Evolutionary conservation across 2,888 invertebrate genomes (phyloP), one percentile per base, ranked within the genome.

Genomic region (Lissocephala sabroskyi): DNA sequence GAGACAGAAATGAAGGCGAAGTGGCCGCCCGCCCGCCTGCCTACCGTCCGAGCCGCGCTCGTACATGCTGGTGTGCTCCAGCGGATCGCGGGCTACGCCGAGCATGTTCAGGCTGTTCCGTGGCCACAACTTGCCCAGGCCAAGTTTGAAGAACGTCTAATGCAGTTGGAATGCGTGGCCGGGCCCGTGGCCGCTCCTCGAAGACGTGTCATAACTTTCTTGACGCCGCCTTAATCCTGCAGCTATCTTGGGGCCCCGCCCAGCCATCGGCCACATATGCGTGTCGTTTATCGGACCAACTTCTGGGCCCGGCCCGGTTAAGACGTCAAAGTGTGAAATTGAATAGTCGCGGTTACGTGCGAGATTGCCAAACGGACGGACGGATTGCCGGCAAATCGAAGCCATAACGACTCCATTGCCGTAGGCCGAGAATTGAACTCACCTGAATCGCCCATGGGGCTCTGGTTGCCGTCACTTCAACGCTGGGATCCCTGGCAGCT

Each of bases 51-150:
- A 70, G 55, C 68, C 85, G n/a, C 88, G 86, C 56, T 86, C 87
- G 79, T 90, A 91, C 82, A 91, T 91, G 80, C 88, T 88, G 28
- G 90, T 89, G 77, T 90, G 90, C 63, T 88, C 86, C 36, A 88
- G 84, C 11, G 84, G 84, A 80, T 84, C 84, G 62, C 82, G 80
- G 19, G 82, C 85, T 46, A 85, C 77, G 51, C 84, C 84, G 42
- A 83, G 67, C 84, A 84, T 85, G 58, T 70, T 82, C 11, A 13
- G 44, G 9, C n/a, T 2, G 23, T 1, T 43, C 39, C 45, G 36
- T 18, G 13, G 6, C 18, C 14, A 37, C 54, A 52, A 62, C 53
- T 58, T 49, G 11, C 80, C 65, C 79, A 75, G 17, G 76, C 83
- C 51, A 82, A 67, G 52, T 77, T 79, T 33, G 78, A 68, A 73